phyloP scores from a whole-genome alignment of 2,888 invertebrate genomes.

The Ptychoptera albimana region DNA sequence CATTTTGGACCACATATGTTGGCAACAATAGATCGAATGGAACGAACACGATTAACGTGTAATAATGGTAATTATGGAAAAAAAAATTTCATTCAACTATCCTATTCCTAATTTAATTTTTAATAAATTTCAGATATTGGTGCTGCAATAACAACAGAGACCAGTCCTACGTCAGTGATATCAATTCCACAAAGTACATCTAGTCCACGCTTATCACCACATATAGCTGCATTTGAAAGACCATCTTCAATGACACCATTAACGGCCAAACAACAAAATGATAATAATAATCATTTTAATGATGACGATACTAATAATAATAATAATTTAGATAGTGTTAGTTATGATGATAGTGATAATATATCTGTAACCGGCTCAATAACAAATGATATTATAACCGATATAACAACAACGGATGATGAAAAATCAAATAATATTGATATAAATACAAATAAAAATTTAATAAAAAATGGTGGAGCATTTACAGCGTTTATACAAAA shows the following conservation, averaged over 20 bases:
- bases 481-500: constrained; percentile 30
- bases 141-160: background rate
- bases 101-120: too few relatives aligned
- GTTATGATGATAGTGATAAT: constrained; percentile 23
- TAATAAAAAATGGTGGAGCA: constrained; percentile 19
- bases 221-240: constrained; percentile 13
- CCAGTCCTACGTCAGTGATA: background rate
- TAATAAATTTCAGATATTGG: too few relatives aligned
- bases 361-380: constrained; percentile 32
- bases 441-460: constrained; percentile 10
- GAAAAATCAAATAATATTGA: constrained; percentile 9
- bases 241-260: constrained; percentile 25
- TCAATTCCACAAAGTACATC: constrained; percentile 54
- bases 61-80: too few relatives aligned
- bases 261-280: background rate
- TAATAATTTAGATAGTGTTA: constrained; percentile 29
- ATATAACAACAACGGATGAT: constrained; percentile 22
- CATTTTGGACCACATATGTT: constrained; percentile 41
- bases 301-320: constrained; percentile 27
- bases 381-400: constrained; percentile 28
- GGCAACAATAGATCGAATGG: constrained; percentile 34
- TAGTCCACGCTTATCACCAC: constrained; percentile 48
- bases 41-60: constrained; percentile 9
- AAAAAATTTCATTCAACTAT: too few relatives aligned
- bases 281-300: constrained; percentile 12